Conservation (phyloP, 2,888 invertebrate genomes). For the Lissonota sp. region DNA sequence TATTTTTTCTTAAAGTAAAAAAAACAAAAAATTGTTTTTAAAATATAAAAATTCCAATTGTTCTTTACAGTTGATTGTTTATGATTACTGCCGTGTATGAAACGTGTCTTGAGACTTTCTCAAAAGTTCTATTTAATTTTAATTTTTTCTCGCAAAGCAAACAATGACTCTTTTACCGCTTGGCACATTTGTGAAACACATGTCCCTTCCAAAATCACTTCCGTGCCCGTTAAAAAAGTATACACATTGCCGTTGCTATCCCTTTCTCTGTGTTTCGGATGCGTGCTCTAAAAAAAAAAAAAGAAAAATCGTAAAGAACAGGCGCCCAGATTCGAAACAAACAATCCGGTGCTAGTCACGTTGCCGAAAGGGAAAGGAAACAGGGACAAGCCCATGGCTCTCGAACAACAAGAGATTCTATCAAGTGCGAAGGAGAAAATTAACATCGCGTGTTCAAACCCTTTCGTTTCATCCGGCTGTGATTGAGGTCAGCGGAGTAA, state of each 20-base stretch:
- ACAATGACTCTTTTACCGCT: constrained; percentile 35
- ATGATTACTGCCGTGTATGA: no score
- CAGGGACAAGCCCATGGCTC: neutral
- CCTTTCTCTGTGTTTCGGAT: neutral
- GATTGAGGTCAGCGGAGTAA: neutral
- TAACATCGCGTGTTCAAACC: constrained; percentile 2
- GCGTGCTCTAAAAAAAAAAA: constrained; percentile 12
- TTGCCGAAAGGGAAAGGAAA: constrained; percentile 33
- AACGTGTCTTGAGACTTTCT: no score
- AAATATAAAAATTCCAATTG: no score
- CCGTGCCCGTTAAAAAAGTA: neutral
- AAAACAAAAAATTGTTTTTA: no score
- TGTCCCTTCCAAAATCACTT: constrained; percentile 37
- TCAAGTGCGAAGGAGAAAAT: constrained; percentile 14
- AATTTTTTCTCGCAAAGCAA: constrained; percentile 14
- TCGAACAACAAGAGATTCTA: constrained; percentile 2
- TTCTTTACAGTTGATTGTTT: no score
- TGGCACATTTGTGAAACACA: constrained; percentile 44
- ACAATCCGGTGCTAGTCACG: constrained; percentile 12
- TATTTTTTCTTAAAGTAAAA: no score
- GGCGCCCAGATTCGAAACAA: constrained; percentile 9
- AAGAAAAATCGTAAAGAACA: constrained; percentile 16
- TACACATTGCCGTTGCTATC: neutral
- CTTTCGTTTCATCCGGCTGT: neutral
- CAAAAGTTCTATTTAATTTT: neutral